Evolutionary conservation across 2,113 vertebrate species (phyloP), one percentile per base, ranked within the genome.

Genomic region (Psettodes erumei): DNA sequence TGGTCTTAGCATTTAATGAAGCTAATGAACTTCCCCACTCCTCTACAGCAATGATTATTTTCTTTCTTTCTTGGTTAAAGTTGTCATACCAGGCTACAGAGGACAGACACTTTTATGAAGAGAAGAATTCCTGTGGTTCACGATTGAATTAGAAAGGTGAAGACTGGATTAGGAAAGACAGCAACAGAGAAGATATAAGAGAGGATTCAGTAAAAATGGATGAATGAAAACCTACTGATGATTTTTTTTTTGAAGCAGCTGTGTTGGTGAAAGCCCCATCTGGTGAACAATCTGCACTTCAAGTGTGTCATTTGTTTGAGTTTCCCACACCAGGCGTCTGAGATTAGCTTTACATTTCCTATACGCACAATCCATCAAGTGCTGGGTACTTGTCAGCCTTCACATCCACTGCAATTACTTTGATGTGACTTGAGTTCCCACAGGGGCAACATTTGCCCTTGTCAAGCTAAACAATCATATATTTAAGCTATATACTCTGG

Each of bases 311-410:
- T 42, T 32, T 84, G 79, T 90, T 89, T 89, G 78, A 77, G 53
- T 78, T 91, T 90, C 88, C 84, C 84, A 89, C 87, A 89, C 54
- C 6, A 32, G 4, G 60, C n/a, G 42, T 43, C 50, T 71, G 65
- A 68, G 61, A 77, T 63, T 51, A 38, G 62, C 75, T 84, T 85
- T 71, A 77, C 75, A 81, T 80, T 85, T 74, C 67, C 33, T 83
- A 40, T 71, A 76, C 37, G 50, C 21, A 37, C 75, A 21, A 79
- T 89, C 81, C 83, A 83, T 88, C 84, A 61, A 72, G 68, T 69
- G 64, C 40, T 4, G 61, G 56, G 16, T 48, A 23, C 68, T 45
- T 68, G 78, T 84, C 71, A 23, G 16, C 27, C 32, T 53, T 78
- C 60, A 60, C 51, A 74, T 68, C 54, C 38, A 56, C 27, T 12